Evolutionary conservation across 2,113 vertebrate genomes (phyloP).

Genomic region (Oceanites oceanicus): DNA sequence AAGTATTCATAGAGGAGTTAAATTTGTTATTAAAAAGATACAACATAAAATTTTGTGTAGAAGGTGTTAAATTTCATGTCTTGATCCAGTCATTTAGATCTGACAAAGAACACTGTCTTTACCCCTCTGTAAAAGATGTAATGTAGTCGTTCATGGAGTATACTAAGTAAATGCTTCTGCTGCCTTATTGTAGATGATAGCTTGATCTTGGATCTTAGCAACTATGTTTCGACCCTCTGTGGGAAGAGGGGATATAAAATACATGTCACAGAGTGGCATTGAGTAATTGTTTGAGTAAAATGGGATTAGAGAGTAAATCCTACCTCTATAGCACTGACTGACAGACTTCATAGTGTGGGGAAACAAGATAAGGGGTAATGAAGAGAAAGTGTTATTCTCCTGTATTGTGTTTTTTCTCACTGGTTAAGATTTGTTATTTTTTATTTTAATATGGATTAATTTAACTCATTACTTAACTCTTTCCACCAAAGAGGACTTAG

Average conservation of each 20-base stretch:
- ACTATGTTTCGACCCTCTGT: neutral
- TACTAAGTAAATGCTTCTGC: neutral
- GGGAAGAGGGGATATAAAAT: neutral
- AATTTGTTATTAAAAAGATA: neutral
- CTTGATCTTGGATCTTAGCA: neutral
- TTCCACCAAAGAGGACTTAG: neutral
- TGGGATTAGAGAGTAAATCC: slow-evolving; percentile 13
- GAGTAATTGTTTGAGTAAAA: slow-evolving; percentile 17
- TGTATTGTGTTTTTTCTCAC: neutral
- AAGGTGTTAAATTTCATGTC: neutral
- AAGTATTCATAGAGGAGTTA: neutral
- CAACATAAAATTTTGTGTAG: neutral
- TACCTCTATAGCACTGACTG: neutral
- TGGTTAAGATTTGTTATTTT: neutral
- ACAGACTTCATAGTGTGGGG: neutral
- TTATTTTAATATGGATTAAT: neutral
- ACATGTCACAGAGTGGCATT: neutral
- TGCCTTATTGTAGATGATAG: neutral
- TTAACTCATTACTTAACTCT: neutral
- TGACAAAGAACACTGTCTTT: neutral
- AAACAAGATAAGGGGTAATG: neutral
- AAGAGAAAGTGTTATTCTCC: neutral
- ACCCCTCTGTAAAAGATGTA: neutral
- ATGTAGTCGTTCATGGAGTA: neutral
- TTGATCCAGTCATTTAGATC: neutral